Evolutionary conservation across 1,140 invertebrate species (phyloP).

Genomic region (Drosophila repletoides): DNA sequence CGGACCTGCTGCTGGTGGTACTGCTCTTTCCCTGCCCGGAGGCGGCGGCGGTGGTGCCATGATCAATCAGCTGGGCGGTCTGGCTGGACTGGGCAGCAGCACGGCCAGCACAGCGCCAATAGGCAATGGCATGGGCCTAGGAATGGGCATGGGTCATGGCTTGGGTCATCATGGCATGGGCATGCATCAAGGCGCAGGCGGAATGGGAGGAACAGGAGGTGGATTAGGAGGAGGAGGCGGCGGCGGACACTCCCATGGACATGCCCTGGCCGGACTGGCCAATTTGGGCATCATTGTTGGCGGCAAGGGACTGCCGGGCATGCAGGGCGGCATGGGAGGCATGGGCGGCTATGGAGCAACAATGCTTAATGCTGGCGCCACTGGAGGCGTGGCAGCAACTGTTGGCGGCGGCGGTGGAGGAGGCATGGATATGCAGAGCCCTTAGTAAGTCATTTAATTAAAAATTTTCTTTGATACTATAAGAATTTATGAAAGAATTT

Average conservation of each 20-base stretch:
- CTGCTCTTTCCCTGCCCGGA: background rate
- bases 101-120: constrained; percentile 33
- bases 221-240: constrained; percentile 12
- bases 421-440: constrained; percentile 60
- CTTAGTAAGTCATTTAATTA: no score
- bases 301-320: constrained; percentile 41
- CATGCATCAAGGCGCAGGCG: constrained; percentile 6
- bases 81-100: constrained; percentile 47
- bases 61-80: constrained; percentile 54
- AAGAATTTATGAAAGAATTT: no score
- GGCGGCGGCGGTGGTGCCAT: constrained; percentile 24
- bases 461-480: no score
- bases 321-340: constrained; percentile 18
- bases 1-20: constrained; percentile 1
- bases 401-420: constrained; percentile 19
- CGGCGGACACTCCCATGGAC: constrained; percentile 61
- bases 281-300: constrained; percentile 67
- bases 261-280: constrained; percentile 64
- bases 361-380: constrained; percentile 26
- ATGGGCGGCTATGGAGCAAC: constrained; percentile 56
- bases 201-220: background rate
- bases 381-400: constrained; percentile 7
- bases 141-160: constrained; percentile 1
- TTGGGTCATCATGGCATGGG: constrained; percentile 5
- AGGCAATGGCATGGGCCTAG: constrained; percentile 10